phyloP scores from a whole-genome alignment of 2,888 invertebrate species.

The Cheilosia vernalis region DNA sequence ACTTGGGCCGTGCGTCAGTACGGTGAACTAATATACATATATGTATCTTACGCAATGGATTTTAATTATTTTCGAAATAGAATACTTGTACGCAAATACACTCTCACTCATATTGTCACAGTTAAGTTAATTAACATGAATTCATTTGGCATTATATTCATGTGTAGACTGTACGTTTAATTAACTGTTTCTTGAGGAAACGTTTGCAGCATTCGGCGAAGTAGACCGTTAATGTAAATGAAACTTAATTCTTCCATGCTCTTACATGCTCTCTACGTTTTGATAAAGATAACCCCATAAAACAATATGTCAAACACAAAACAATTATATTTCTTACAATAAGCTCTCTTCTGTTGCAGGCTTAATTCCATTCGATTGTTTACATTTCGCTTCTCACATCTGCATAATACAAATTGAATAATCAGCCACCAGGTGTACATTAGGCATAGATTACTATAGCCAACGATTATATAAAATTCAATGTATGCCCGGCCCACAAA shows the following conservation, averaged over 20 bases:
- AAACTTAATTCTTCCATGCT: constrained; percentile 55
- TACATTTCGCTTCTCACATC: constrained; percentile 20
- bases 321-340: background rate
- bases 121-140: constrained; percentile 35
- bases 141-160: constrained; percentile 3
- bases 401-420: constrained; percentile 2
- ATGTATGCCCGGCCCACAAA: constrained; percentile 24
- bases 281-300: constrained; percentile 25
- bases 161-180: background rate
- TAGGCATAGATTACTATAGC: background rate
- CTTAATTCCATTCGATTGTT: too few species aligned
- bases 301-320: constrained; percentile 30
- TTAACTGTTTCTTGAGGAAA: constrained; percentile 53
- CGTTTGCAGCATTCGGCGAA: constrained; percentile 23
- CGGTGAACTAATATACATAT: constrained; percentile 10
- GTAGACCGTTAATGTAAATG: constrained; percentile 65
- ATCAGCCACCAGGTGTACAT: constrained; percentile 13
- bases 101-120: background rate
- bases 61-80: constrained; percentile 18
- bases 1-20: constrained; percentile 55
- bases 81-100: background rate
- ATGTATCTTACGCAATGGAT: constrained; percentile 30
- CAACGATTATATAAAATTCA: constrained; percentile 39
- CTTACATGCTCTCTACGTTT: constrained; percentile 37
- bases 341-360: background rate